A percentile compares a stretch with the other conserved stretches of the same genome.
These are phyloP conservation scores for Ophraella communa DNA, from an alignment of 2,888 invertebrate species.

Conservation along the genomic window DNA sequence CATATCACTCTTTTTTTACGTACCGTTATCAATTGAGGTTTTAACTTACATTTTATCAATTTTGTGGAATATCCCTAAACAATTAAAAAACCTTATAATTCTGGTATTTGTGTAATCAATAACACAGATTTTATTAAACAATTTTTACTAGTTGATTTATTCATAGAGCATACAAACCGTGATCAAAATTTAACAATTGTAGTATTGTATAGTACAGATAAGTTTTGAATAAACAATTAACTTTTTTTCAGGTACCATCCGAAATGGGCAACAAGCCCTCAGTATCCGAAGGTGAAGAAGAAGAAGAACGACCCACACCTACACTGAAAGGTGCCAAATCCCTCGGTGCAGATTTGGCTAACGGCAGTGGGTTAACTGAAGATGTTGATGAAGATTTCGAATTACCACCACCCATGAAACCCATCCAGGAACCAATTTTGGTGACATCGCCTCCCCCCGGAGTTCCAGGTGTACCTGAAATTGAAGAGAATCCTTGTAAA, in stretches of 20 bases:
- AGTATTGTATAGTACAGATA: too few species aligned
- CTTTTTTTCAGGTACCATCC: slow-evolving; percentile 58
- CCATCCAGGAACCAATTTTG: slow-evolving; percentile 75
- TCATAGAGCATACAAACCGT: too few species aligned
- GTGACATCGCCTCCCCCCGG: slow-evolving; percentile 55
- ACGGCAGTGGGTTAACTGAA: slow-evolving; percentile 66
- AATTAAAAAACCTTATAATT: too few species aligned
- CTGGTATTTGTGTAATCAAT: too few species aligned
- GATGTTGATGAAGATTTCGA: slow-evolving; percentile 84
- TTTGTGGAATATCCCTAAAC: too few species aligned
- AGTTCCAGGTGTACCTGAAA: slow-evolving; percentile 60
- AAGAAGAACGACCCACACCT: slow-evolving; percentile 52
- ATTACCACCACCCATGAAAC: slow-evolving; percentile 95
- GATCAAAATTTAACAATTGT: too few species aligned
- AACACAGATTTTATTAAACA: too few species aligned
- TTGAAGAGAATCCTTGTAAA: slow-evolving; percentile 66
- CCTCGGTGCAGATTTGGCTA: slow-evolving; percentile 56
- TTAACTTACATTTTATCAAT: too few species aligned
- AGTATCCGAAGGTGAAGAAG: slow-evolving; percentile 61
- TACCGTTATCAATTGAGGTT: too few species aligned
- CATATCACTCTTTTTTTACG: too few species aligned
- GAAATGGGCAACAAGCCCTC: slow-evolving; percentile 65
- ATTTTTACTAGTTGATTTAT: too few species aligned
- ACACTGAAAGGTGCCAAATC: slow-evolving; percentile 48
- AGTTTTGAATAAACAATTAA: neutral